A percentile compares a stretch with the other conserved stretches of the same genome.
Conservation (phyloP, 2,113 vertebrate species). For the Centropus bengalensis region DNA sequence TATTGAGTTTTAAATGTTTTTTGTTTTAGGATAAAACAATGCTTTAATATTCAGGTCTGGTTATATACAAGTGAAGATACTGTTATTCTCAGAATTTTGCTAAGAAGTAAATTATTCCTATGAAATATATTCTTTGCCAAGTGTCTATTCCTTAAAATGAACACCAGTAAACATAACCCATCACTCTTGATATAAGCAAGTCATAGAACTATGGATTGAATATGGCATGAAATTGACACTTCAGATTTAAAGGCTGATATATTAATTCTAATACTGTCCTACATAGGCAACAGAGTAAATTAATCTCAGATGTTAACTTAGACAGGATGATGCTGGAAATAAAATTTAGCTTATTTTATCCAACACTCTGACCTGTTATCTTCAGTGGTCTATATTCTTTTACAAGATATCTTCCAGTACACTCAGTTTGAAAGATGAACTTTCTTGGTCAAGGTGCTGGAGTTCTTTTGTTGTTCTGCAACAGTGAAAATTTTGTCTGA, state of each 20-base stretch:
- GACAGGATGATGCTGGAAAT: not conserved
- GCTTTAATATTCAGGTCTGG: not conserved
- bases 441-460: not conserved
- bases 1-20: not conserved
- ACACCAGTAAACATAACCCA: not conserved
- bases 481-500: not conserved
- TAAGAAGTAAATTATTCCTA: not conserved
- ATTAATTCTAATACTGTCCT: not conserved
- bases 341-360: not conserved
- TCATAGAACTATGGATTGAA: not conserved
- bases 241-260: not conserved
- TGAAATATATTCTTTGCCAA: not conserved
- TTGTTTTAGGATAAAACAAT: not conserved
- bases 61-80: not conserved
- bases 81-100: not conserved
- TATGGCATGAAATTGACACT: not conserved
- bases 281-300: not conserved
- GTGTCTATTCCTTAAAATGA: not conserved
- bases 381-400: not conserved
- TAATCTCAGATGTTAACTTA: constrained; percentile 2
- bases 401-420: not conserved
- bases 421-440: not conserved
- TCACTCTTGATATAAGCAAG: constrained; percentile 18
- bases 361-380: not conserved
- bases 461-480: not conserved